Conservation (phyloP, 2,113 vertebrate genomes). For the human (Homo sapiens) region DNA sequence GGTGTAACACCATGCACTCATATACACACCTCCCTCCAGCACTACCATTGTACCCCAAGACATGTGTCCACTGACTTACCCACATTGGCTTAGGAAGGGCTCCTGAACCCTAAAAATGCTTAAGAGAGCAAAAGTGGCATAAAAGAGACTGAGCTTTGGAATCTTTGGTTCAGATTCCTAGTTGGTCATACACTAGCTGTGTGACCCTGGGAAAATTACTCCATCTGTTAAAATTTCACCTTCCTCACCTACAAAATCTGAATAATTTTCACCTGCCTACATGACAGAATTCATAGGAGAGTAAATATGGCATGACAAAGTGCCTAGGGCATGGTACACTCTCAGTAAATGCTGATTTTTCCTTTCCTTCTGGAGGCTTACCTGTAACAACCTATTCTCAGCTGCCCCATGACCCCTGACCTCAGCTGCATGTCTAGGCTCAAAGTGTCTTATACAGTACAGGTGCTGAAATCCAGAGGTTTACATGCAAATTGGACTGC, state of each 20-base stretch:
- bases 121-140: accelerated
- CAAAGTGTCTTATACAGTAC: not conserved
- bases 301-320: too few species aligned
- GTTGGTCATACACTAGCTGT: not conserved
- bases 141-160: too few species aligned
- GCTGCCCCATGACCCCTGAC: accelerated
- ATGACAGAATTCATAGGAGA: not conserved
- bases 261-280: not conserved
- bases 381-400: not conserved
- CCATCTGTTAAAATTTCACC: not conserved
- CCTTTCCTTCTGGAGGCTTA: too few species aligned
- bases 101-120: not conserved
- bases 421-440: accelerated
- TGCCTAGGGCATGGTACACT: too few species aligned
- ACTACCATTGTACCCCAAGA: accelerated
- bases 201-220: not conserved
- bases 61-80: accelerated
- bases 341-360: not conserved
- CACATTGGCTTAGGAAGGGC: accelerated
- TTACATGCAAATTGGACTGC: not conserved
- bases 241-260: not conserved
- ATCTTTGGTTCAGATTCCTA: not conserved
- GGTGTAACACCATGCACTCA: not conserved
- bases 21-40: too few species aligned
- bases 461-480: not conserved